phyloP scores from a whole-genome alignment of 2,888 invertebrate species.

The Keiferia lycopersicella region DNA sequence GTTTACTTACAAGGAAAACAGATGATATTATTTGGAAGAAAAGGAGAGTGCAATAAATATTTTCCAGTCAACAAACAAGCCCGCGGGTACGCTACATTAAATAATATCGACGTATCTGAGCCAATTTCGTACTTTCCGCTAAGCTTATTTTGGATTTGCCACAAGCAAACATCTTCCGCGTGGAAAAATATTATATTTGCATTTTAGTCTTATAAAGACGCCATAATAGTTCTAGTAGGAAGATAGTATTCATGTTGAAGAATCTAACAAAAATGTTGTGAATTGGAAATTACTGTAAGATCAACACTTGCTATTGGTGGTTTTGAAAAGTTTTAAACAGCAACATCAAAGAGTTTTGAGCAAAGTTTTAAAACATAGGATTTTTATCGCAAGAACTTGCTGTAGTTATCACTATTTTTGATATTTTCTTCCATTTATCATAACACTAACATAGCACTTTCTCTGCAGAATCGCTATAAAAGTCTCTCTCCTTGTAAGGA shows the following conservation, averaged over 20 bases:
- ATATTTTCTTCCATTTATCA: too few species aligned
- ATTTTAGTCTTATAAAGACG: constrained; percentile 61
- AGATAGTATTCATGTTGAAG: too few species aligned
- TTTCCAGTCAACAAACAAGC: constrained; percentile 71
- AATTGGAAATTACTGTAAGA: too few species aligned
- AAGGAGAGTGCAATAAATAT: constrained; percentile 67
- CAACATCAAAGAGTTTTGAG: too few species aligned
- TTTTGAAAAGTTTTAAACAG: too few species aligned
- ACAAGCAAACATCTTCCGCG: constrained; percentile 66
- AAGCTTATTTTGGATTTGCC: constrained; percentile 71
- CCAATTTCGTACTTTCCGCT: constrained; percentile 72
- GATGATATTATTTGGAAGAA: constrained; percentile 51
- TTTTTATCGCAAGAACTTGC: too few species aligned
- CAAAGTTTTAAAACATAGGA: too few species aligned
- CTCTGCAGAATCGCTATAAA: background rate
- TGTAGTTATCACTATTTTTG: too few species aligned
- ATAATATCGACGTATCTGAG: constrained; percentile 75
- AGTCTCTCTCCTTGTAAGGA: background rate
- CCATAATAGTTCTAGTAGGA: too few species aligned
- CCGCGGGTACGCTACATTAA: constrained; percentile 68
- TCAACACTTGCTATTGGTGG: too few species aligned
- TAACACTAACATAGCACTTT: constrained; percentile 63
- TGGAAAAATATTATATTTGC: constrained; percentile 70
- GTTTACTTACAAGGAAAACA: constrained; percentile 38
- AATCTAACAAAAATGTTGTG: too few species aligned